These are phyloP conservation scores for Acanthopleura granulata DNA, from an alignment of 2,888 invertebrate genomes.

Conservation along the genomic window DNA sequence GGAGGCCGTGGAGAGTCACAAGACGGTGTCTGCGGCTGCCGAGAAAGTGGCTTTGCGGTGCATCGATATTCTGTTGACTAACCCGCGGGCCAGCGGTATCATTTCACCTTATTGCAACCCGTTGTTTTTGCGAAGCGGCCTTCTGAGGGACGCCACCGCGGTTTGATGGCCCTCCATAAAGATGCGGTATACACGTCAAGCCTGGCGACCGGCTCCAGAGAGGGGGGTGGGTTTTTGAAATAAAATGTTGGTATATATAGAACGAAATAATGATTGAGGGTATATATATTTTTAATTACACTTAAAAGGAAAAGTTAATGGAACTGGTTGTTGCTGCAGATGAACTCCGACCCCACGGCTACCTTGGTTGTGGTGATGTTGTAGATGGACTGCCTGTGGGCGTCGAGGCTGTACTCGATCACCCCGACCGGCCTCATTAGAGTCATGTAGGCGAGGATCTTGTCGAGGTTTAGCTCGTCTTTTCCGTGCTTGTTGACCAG, in stretches of 20 bases:
- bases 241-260: no score
- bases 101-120: background rate
- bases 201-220: no score
- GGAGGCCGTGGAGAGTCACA: background rate
- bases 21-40: background rate
- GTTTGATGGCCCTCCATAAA: background rate
- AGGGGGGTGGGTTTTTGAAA: no score
- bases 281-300: no score
- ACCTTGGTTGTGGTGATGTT: background rate
- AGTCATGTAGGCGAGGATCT: background rate
- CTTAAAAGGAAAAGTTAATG: background rate
- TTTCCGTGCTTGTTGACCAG: background rate
- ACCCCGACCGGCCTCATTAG: background rate
- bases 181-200: background rate
- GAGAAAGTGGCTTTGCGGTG: background rate
- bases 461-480: background rate
- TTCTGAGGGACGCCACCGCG: background rate
- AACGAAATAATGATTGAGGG: no score
- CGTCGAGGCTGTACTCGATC: background rate
- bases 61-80: background rate
- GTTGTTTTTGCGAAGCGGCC: slow-evolving; percentile 1
- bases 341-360: background rate
- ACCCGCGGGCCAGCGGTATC: background rate
- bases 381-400: background rate
- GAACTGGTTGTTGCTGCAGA: background rate